Evolutionary conservation across 2,113 vertebrate species (phyloP).

Genomic region (Hippotragus niger): DNA sequence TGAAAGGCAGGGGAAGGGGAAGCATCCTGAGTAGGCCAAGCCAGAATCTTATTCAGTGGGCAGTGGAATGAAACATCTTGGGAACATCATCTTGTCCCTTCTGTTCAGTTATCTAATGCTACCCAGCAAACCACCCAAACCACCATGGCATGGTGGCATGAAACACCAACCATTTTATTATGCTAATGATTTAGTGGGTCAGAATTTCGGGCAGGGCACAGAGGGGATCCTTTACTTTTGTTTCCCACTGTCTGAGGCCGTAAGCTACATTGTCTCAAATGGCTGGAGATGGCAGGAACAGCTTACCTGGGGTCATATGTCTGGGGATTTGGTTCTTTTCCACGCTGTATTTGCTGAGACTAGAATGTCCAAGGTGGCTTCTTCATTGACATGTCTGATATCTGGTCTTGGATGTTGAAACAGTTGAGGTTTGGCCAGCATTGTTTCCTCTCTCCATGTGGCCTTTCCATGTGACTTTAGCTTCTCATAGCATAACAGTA

Average conservation of each 20-base stretch:
- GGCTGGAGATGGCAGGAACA: not conserved
- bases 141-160: not conserved
- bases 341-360: not conserved
- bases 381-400: not conserved
- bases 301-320: not conserved
- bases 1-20: not conserved
- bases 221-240: not conserved
- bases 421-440: not conserved
- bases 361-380: not conserved
- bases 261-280: not conserved
- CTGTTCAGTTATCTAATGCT: not conserved
- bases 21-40: not conserved
- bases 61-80: not conserved
- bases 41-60: not conserved
- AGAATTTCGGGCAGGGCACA: not conserved
- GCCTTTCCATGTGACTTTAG: not conserved
- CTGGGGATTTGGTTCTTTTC: not conserved
- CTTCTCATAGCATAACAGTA: not conserved
- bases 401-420: not conserved
- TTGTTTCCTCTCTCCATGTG: not conserved
- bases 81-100: not conserved
- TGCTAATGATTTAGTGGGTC: not conserved
- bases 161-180: not conserved
- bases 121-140: not conserved
- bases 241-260: not conserved